Evolutionary conservation across 2,797 vertebrate genomes (phyloP), one percentile per base, ranked within the genome.

Genomic region (Loris lydekkerianus): DNA sequence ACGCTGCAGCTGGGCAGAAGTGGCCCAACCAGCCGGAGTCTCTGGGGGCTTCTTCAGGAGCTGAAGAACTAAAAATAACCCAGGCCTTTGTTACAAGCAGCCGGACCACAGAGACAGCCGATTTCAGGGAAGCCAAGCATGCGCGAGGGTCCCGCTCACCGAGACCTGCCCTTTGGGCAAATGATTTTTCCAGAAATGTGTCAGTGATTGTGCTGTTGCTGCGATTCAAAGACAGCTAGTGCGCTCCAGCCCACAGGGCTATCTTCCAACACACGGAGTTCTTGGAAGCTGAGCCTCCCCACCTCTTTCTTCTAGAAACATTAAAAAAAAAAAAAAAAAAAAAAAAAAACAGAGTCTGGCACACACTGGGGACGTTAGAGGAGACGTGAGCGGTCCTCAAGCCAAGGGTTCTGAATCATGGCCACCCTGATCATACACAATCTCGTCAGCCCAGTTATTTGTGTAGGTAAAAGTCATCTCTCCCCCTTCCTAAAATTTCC

Each of bases 41-140:
- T 90, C 97, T 21, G 29, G 96, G 89, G 96, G 89, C 94, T 97
- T 95, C 96, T 89, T 93, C 94, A 23, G 92, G 92, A 95, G 91
- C 93, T 27, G 85, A 93, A 89, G 75, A 76, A 69, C 96, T 98
- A 97, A 97, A 97, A 98, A 97, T 97, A 97, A 93, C 94, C 80
- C 27, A n/a, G n/a, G 96, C 49, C 97, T 97, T 97, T 97, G 96
- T 97, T 96, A 93, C 77, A 23, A 94, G 63, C 93, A 65, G 94
- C 82, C 29, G 0, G 96, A 92, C 96, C 92, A 90, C 92, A 76
- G 96, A 65, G 89, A 92, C 49, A 75, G 93, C 94, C 43, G 95
- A 85, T 86, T 94, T 89, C 96, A 95, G 89, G 92, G 96, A 94
- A 97, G 83, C 75, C 0, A 75, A 95, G 97, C 97, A 93, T 96